Percentiles rank a stretch among this genome's conserved stretches.
Evolutionary conservation across 23 tunicate species (phyloP).

Genomic region (Aplidium turbinatum): DNA sequence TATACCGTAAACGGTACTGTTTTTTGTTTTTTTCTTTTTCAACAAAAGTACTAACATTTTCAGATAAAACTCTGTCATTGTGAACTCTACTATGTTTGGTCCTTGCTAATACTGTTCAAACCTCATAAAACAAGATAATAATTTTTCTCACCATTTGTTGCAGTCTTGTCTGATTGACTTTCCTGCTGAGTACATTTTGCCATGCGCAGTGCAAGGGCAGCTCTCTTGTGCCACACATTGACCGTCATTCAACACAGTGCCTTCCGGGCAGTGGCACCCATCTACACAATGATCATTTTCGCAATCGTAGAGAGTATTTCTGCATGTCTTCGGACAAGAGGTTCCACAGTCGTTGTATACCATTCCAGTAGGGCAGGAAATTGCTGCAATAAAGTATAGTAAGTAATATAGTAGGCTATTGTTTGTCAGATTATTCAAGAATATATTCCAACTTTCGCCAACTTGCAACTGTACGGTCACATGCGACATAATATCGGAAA

Average conservation of each 20-base stretch:
- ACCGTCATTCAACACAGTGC: conserved; percentile 2
- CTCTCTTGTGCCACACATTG: conserved; percentile 3
- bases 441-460: not conserved
- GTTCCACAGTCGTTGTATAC: conserved; percentile 25
- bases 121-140: too few species aligned
- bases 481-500: too few species aligned
- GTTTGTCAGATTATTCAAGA: conserved; percentile 2
- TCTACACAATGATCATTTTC: conserved; percentile 21
- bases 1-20: too few species aligned
- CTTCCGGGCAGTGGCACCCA: conserved; percentile 40
- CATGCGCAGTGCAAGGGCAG: conserved; percentile 23
- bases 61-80: too few species aligned
- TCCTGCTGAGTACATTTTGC: conserved; percentile 6
- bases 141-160: conserved; percentile 33
- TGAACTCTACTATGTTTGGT: too few species aligned
- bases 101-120: too few species aligned
- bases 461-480: too few species aligned
- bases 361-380: conserved; percentile 24
- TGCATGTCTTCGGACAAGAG: conserved; percentile 32
- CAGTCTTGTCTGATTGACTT: conserved; percentile 3
- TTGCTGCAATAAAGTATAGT: conserved; percentile 18
- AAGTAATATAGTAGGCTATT: too few species aligned
- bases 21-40: too few species aligned
- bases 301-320: conserved; percentile 14
- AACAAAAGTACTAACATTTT: too few species aligned